These are phyloP conservation scores for Tamias sibiricus DNA, from an alignment of 2,113 vertebrate species.

Conservation along the genomic window DNA sequence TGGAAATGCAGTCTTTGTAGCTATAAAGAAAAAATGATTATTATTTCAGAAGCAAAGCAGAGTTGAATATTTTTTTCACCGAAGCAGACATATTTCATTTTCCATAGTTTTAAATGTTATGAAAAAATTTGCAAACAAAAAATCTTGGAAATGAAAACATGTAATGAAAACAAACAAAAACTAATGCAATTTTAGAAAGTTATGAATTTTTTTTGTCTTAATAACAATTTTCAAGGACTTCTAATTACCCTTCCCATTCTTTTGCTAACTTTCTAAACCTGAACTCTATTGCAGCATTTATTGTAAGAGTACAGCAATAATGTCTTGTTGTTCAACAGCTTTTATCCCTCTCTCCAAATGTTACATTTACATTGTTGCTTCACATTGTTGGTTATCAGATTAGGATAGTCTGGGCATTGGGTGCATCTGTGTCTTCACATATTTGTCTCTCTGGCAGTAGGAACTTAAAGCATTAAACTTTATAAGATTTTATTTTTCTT, in stretches of 20 bases:
- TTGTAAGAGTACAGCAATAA: not conserved
- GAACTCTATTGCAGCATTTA: not conserved
- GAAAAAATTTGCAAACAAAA: not conserved
- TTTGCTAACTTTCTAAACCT: constrained; percentile 1
- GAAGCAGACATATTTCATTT: not conserved
- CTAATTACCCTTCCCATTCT: not conserved
- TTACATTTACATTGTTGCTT: not conserved
- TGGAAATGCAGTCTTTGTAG: not conserved
- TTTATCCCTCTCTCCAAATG: not conserved
- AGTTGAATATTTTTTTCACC: not conserved
- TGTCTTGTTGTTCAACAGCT: not conserved
- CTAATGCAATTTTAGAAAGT: not conserved
- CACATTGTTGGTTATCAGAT: not conserved
- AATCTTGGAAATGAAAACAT: not conserved
- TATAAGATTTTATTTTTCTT: not conserved
- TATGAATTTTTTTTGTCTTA: not conserved
- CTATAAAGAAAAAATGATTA: not conserved
- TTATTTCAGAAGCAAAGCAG: not conserved
- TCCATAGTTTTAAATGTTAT: not conserved
- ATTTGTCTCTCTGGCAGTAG: not conserved
- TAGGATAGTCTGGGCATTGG: not conserved
- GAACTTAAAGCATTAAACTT: not conserved
- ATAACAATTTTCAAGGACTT: not conserved
- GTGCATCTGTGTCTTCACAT: not conserved
- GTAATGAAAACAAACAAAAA: not conserved